phyloP scores from a whole-genome alignment of 1,140 invertebrate species.

The Daktulosphaira vitifoliae region DNA sequence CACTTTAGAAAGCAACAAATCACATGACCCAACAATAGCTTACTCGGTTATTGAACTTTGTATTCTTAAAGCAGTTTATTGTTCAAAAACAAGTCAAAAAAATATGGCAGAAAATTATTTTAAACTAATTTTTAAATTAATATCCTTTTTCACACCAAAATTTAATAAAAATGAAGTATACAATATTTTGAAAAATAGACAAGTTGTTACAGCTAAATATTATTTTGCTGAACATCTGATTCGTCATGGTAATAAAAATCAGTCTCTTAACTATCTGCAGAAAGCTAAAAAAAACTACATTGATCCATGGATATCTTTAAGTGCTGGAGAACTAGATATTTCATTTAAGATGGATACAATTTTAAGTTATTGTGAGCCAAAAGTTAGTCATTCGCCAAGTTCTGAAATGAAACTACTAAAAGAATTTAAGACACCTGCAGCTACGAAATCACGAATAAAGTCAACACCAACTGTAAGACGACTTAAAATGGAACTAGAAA shows the following conservation, averaged over 20 bases:
- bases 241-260: neutral
- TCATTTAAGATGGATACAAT: neutral
- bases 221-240: slow-evolving; percentile 10
- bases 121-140: neutral
- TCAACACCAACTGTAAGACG: neutral
- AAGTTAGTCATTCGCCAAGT: slow-evolving; percentile 3
- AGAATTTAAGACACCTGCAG: neutral
- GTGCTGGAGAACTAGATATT: neutral
- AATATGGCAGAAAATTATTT: slow-evolving; percentile 8
- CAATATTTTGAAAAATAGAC: slow-evolving; percentile 6
- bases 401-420: too few species aligned
- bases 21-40: neutral
- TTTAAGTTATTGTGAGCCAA: neutral
- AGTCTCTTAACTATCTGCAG: slow-evolving; percentile 8
- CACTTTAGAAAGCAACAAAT: neutral
- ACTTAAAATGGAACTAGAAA: slow-evolving; percentile 12
- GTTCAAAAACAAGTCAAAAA: slow-evolving; percentile 5
- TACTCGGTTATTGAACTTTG: slow-evolving; percentile 19
- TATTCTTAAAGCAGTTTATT: slow-evolving; percentile 21
- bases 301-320: slow-evolving; percentile 6
- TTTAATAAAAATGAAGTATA: slow-evolving; percentile 28
- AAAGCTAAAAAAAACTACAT: neutral
- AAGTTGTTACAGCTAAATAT: slow-evolving; percentile 5
- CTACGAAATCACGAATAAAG: neutral
- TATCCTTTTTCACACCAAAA: neutral